Conservation (phyloP, 2,113 vertebrate species). For the Eonycteris spelaea region DNA sequence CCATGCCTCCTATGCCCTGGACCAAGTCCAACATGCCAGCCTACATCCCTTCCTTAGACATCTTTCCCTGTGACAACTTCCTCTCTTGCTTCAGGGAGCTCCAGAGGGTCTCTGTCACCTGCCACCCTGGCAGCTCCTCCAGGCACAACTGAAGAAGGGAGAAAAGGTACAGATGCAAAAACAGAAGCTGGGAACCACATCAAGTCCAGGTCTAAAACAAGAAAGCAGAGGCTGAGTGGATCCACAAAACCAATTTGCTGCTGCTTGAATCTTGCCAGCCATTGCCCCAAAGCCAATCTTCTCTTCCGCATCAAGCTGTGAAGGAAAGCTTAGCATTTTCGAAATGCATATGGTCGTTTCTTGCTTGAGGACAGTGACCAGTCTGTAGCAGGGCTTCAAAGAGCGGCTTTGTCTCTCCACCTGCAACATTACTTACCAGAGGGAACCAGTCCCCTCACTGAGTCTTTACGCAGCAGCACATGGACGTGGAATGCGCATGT, state of each 20-base stretch:
- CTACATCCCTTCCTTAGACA: neutral
- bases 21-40: neutral
- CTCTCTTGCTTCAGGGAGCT: neutral
- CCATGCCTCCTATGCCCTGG: neutral
- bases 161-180: neutral
- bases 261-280: neutral
- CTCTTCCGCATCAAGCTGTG: neutral
- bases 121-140: neutral
- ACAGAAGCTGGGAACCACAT: no score
- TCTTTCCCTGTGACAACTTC: neutral
- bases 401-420: neutral
- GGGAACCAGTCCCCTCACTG: accelerated
- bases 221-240: neutral
- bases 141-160: neutral
- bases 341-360: neutral
- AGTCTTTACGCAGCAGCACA: neutral
- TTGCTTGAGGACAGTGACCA: neutral
- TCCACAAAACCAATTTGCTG: neutral
- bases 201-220: neutral
- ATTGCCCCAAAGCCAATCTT: neutral
- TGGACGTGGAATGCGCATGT: accelerated
- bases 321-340: neutral
- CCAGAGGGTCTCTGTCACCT: neutral
- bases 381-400: neutral
- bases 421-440: accelerated